Evolutionary conservation across 2,113 vertebrate genomes (phyloP).

Genomic region (Sylvia atricapilla): DNA sequence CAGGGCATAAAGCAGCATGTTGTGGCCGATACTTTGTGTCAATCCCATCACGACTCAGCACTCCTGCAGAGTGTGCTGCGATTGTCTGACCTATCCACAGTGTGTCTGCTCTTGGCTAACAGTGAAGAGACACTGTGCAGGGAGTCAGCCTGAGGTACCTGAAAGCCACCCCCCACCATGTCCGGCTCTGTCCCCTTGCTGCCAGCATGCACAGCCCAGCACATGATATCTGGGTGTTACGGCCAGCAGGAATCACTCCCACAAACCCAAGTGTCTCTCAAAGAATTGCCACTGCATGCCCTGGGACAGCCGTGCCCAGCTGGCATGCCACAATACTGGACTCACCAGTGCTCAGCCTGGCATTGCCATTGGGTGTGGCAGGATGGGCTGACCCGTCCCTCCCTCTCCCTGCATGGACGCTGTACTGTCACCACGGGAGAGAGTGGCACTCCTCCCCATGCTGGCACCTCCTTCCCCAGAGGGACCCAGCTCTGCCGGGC

Average conservation of each 20-base stretch:
- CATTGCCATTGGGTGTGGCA: neutral
- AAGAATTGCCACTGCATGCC: neutral
- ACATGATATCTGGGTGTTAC: rapidly evolving
- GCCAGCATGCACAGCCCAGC: rapidly evolving
- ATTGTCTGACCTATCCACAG: neutral
- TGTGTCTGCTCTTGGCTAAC: neutral
- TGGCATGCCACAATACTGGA: rapidly evolving
- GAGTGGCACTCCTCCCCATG: neutral
- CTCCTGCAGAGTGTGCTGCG: neutral
- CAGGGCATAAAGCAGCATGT: neutral
- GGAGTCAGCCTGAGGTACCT: neutral
- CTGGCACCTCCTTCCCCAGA: neutral
- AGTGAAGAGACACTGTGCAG: neutral
- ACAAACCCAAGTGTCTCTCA: neutral
- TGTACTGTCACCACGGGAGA: neutral
- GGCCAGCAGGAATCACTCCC: neutral
- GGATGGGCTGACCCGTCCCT: rapidly evolving
- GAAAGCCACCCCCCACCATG: neutral
- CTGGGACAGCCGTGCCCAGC: neutral
- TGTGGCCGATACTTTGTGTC: rapidly evolving
- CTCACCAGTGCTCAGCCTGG: neutral
- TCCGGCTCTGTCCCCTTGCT: neutral
- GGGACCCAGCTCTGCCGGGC: rapidly evolving
- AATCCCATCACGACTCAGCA: neutral
- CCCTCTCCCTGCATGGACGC: neutral